Evolutionary conservation across 2,888 invertebrate species (phyloP).

Genomic region (Leptopilina drosophilae): DNA sequence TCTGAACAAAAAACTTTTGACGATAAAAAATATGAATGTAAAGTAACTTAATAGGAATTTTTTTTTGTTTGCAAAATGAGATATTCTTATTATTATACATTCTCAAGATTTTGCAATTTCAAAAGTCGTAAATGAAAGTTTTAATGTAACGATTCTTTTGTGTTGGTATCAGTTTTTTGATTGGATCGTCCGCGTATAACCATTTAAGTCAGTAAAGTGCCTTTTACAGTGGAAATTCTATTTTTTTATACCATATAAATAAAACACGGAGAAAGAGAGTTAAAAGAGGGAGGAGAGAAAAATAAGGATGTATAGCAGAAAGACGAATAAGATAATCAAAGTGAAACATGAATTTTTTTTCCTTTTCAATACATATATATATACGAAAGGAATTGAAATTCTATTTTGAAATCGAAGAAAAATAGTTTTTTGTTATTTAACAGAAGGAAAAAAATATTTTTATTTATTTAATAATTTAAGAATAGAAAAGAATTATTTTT

Average conservation of each 20-base stretch:
- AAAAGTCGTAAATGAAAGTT: constrained; percentile 20
- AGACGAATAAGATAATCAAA: constrained; percentile 7
- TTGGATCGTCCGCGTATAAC: constrained; percentile 43
- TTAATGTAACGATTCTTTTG: constrained; percentile 28
- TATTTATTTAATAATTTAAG: too few species aligned
- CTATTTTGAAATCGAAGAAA: too few species aligned
- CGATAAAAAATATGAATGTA: too few species aligned
- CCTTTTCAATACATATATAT: too few species aligned
- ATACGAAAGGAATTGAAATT: too few species aligned
- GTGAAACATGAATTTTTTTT: too few species aligned
- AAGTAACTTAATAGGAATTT: too few species aligned
- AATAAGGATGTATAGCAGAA: constrained; percentile 37
- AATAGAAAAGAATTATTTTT: too few species aligned
- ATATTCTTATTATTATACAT: background rate
- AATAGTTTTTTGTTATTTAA: too few species aligned
- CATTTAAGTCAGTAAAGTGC: constrained; percentile 43
- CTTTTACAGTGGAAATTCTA: background rate
- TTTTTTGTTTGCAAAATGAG: background rate
- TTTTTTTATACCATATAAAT: background rate
- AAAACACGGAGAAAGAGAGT: background rate
- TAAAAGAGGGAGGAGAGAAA: background rate
- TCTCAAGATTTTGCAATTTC: background rate
- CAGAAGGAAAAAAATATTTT: too few species aligned
- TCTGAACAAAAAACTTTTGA: too few species aligned
- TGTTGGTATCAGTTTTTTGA: constrained; percentile 13